phyloP scores from a whole-genome alignment of 2,888 invertebrate genomes.

The Ctena decussata region DNA sequence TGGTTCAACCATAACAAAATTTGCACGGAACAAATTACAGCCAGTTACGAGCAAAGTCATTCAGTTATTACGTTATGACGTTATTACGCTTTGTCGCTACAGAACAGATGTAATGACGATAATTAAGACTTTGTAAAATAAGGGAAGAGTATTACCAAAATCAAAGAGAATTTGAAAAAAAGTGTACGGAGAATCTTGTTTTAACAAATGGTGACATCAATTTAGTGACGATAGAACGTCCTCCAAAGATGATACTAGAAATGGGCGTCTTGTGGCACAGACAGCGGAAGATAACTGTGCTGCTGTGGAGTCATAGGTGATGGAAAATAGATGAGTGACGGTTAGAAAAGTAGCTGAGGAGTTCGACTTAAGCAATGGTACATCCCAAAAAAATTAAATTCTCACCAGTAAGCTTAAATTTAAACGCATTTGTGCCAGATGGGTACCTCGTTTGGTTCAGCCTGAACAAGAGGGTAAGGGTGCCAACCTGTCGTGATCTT shows the following conservation, averaged over 20 bases:
- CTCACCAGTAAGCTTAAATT: background rate
- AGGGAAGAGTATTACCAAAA: background rate
- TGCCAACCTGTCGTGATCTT: background rate
- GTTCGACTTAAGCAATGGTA: too few species aligned
- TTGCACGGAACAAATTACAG: too few species aligned
- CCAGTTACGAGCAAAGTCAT: background rate
- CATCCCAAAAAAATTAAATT: too few species aligned
- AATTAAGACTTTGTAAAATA: background rate
- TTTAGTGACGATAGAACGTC: background rate
- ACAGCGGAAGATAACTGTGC: background rate
- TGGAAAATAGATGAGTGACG: background rate
- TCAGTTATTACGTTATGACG: background rate
- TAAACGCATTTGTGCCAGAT: background rate
- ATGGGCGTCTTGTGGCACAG: background rate
- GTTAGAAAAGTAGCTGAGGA: background rate
- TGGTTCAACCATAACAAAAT: too few species aligned
- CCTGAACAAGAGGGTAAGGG: background rate
- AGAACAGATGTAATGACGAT: too few species aligned
- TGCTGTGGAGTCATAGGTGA: background rate
- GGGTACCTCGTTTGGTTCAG: background rate
- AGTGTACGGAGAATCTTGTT: background rate
- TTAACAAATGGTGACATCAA: background rate
- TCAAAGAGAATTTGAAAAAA: background rate
- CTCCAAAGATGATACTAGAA: background rate
- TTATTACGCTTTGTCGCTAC: background rate